phyloP scores from a whole-genome alignment of 2,797 vertebrate species.

The Sebastes trivittatus region DNA sequence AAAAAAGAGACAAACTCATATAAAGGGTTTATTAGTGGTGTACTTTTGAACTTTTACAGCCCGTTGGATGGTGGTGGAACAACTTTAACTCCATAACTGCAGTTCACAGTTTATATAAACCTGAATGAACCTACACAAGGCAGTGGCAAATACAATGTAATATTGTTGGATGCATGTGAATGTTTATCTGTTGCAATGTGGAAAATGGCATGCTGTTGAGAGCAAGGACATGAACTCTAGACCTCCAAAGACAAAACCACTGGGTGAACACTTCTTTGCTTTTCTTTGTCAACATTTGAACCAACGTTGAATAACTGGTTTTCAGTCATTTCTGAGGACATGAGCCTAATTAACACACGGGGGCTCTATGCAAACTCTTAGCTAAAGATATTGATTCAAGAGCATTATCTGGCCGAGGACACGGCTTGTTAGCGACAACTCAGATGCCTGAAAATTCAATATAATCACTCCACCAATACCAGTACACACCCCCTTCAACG shows the following conservation, averaged over 20 bases:
- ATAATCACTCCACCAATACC: constrained; percentile 22
- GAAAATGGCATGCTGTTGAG: not conserved
- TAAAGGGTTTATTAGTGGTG: not conserved
- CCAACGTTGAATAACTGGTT: not conserved
- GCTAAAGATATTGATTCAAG: not conserved
- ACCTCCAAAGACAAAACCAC: not conserved
- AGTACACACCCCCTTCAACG: not conserved
- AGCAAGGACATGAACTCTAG: not conserved
- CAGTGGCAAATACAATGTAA: not conserved
- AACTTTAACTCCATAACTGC: not conserved
- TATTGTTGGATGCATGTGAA: not conserved
- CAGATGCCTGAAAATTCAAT: constrained; percentile 37
- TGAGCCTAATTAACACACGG: not conserved
- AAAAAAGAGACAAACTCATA: not conserved
- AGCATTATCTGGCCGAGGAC: not conserved
- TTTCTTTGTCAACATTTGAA: not conserved
- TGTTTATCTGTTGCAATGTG: not conserved
- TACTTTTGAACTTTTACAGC: not conserved
- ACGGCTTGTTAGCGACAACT: constrained; percentile 6
- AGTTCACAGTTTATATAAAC: not conserved
- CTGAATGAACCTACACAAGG: not conserved
- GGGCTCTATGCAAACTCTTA: not conserved
- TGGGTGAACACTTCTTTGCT: not conserved
- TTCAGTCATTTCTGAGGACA: not conserved
- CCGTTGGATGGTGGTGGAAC: not conserved